Evolutionary conservation across 2,888 invertebrate genomes (phyloP).

Genomic region (Andrena hattorfiana): DNA sequence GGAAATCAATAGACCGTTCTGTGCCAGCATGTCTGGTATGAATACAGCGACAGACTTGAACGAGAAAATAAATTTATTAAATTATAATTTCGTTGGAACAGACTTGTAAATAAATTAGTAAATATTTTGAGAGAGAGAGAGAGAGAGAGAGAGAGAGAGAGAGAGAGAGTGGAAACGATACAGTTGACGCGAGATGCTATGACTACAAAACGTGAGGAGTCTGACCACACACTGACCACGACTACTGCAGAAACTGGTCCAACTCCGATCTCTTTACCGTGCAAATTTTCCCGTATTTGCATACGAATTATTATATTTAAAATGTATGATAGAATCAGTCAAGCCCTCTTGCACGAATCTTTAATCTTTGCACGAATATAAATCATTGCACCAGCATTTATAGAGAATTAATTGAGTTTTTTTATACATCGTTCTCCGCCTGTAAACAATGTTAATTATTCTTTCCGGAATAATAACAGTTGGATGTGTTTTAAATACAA

Average conservation of each 20-base stretch:
- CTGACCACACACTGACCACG: background rate
- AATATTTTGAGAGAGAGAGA: background rate
- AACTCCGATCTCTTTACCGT: no score
- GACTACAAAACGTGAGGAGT: background rate
- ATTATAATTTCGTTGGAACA: background rate
- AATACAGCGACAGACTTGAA: background rate
- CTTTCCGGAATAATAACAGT: no score
- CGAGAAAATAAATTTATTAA: background rate
- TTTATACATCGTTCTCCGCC: background rate
- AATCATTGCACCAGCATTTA: slow-evolving; percentile 26
- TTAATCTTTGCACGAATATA: slow-evolving; percentile 43
- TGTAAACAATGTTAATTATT: no score
- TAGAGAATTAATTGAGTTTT: slow-evolving; percentile 1
- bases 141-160: no score
- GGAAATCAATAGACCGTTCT: slow-evolving; percentile 56
- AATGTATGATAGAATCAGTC: slow-evolving; percentile 23
- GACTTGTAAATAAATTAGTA: background rate
- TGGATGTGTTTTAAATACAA: no score
- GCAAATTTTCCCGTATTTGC: slow-evolving; percentile 16
- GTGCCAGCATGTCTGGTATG: background rate
- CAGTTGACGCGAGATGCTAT: background rate
- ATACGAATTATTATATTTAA: slow-evolving; percentile 28
- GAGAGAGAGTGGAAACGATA: background rate
- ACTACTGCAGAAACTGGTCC: slow-evolving; percentile 13
- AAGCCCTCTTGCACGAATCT: slow-evolving; percentile 37